Conservation (phyloP, 2,113 vertebrate genomes). For the Nyctereutes procyonoides region DNA sequence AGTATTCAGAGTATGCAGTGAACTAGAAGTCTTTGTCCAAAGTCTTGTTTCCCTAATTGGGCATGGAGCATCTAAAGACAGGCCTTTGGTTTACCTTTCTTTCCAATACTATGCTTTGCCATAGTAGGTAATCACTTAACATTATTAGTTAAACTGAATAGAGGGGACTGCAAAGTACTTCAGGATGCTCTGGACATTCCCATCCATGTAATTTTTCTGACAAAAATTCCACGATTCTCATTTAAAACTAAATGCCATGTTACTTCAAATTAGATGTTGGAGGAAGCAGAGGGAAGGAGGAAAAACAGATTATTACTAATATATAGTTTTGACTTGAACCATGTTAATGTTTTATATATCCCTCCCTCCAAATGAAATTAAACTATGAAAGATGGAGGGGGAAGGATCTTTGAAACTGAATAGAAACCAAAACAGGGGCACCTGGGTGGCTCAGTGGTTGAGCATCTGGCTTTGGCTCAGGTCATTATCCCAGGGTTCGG, state of each 20-base stretch:
- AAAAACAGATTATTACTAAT: constrained; percentile 37
- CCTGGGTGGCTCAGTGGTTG: too few relatives aligned
- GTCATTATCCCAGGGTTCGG: too few relatives aligned
- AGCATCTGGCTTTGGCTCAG: too few relatives aligned
- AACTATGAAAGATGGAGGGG: not conserved
- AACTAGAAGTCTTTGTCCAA: constrained; percentile 1
- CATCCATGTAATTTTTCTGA: constrained; percentile 6
- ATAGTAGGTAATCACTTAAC: constrained; percentile 23
- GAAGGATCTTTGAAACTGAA: not conserved
- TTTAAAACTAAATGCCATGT: constrained; percentile 37
- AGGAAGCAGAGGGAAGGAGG: not conserved
- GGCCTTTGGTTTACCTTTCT: constrained; percentile 5
- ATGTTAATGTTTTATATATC: not conserved
- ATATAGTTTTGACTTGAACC: not conserved
- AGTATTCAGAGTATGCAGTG: not conserved
- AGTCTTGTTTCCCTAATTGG: not conserved
- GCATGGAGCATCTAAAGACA: not conserved
- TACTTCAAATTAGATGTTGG: constrained; percentile 19
- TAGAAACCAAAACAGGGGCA: not conserved
- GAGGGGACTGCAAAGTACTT: not conserved
- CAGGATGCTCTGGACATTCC: constrained; percentile 43
- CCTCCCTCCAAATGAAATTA: not conserved
- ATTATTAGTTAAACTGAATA: constrained; percentile 13
- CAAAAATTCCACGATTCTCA: constrained; percentile 31
- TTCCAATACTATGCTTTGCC: not conserved